Evolutionary conservation across 2,113 vertebrate genomes (phyloP).

Genomic region (Ctenomys sociabilis): DNA sequence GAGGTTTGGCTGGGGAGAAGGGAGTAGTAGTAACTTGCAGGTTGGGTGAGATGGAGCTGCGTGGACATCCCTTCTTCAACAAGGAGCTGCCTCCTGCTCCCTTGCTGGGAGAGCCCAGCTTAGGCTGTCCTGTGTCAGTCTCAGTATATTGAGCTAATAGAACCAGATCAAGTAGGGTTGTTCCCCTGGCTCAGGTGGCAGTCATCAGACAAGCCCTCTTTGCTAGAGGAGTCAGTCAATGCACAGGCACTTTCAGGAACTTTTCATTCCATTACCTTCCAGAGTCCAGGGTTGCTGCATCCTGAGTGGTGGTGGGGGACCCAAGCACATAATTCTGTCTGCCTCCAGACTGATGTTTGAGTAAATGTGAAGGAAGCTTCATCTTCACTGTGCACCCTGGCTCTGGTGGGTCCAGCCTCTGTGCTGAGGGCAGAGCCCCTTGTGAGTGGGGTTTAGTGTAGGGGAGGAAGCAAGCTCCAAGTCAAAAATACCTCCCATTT

Average conservation of each 20-base stretch:
- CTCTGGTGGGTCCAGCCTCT: background rate
- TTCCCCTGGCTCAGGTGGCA: no score
- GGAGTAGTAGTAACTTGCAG: background rate
- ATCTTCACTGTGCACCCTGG: background rate
- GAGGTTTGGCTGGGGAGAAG: background rate
- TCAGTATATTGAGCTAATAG: no score
- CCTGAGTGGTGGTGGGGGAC: background rate
- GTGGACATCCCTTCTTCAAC: background rate
- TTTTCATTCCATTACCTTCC: background rate
- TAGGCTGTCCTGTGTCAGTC: fast-evolving
- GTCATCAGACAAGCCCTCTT: background rate
- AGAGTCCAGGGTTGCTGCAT: background rate
- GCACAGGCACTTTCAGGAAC: background rate
- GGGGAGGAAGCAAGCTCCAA: background rate
- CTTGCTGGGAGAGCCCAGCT: no score
- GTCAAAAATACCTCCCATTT: background rate
- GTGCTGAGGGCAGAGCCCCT: background rate
- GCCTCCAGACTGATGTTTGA: background rate
- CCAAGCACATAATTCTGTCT: background rate
- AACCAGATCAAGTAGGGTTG: background rate
- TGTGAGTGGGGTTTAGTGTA: background rate
- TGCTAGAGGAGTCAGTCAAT: background rate
- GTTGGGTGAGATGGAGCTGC: background rate
- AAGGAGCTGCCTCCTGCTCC: background rate
- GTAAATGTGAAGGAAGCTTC: background rate